Conservation (phyloP, 2,797 vertebrate genomes). For the Rachycentron canadum region DNA sequence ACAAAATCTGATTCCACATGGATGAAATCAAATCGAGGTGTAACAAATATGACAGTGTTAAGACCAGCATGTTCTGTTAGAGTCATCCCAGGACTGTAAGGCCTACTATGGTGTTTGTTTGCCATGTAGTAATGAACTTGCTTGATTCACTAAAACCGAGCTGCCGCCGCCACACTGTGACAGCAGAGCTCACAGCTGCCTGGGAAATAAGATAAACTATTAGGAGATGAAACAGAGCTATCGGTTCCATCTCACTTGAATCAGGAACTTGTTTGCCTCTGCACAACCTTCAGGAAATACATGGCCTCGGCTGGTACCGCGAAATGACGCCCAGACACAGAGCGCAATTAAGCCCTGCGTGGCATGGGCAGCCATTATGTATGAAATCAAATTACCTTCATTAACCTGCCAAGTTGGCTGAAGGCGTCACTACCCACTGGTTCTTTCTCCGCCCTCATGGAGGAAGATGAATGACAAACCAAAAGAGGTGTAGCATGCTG, state of each 20-base stretch:
- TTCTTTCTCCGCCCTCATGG: constrained; percentile 81
- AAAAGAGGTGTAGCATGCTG: constrained; percentile 91
- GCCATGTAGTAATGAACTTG: constrained; percentile 78
- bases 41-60: constrained; percentile 43
- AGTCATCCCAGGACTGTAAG: constrained; percentile 66
- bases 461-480: constrained; percentile 88
- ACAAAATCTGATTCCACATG: constrained; percentile 16
- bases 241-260: constrained; percentile 70
- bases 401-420: constrained; percentile 98
- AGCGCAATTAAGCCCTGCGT: constrained; percentile 90
- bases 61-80: constrained; percentile 44
- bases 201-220: constrained; percentile 76
- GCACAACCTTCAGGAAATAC: constrained; percentile 78
- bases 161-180: constrained; percentile 63
- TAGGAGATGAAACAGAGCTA: constrained; percentile 71
- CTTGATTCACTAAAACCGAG: constrained; percentile 76
- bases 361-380: constrained; percentile 89
- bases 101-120: constrained; percentile 78
- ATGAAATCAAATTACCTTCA: constrained; percentile 98
- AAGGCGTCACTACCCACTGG: constrained; percentile 95
- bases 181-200: constrained; percentile 69
- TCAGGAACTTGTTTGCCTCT: constrained; percentile 78
- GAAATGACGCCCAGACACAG: constrained; percentile 73
- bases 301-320: constrained; percentile 65
- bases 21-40: constrained; percentile 47